Evolutionary conservation across 2,113 vertebrate species (phyloP).

Genomic region (Lipophrys pholis): DNA sequence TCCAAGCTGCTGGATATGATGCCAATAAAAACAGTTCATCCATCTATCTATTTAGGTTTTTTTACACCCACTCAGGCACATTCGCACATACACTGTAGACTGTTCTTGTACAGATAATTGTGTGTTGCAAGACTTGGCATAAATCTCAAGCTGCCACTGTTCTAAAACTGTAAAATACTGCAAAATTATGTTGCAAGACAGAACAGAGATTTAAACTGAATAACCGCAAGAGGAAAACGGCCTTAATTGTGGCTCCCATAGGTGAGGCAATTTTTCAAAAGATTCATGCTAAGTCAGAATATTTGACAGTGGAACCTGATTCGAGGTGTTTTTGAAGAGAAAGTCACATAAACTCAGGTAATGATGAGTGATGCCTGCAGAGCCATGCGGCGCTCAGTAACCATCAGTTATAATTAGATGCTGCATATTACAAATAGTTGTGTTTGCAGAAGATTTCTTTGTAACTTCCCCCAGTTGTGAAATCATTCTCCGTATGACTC

Average conservation of each 20-base stretch:
- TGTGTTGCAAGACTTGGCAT: conserved; percentile 29
- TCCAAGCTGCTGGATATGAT: conserved; percentile 28
- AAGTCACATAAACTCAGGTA: conserved; percentile 1
- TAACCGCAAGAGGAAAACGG: conserved; percentile 5
- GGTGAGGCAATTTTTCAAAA: neutral
- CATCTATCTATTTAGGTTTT: neutral
- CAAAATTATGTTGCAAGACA: neutral
- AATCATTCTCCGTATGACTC: conserved; percentile 34
- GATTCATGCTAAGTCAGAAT: conserved; percentile 9
- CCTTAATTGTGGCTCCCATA: conserved; percentile 16
- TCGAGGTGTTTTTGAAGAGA: neutral
- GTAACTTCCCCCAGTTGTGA: conserved; percentile 16
- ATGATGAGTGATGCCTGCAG: conserved; percentile 20
- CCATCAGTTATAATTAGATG: conserved; percentile 28
- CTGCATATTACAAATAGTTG: conserved; percentile 31
- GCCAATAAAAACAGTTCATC: conserved; percentile 45
- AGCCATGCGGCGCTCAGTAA: neutral
- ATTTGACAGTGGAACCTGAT: conserved; percentile 11
- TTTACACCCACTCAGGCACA: conserved; percentile 49
- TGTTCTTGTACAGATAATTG: conserved; percentile 16
- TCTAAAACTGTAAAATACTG: conserved; percentile 21
- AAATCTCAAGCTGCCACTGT: conserved; percentile 14
- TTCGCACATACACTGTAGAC: conserved; percentile 10
- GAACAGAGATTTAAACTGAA: conserved; percentile 24
- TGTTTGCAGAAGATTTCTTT: conserved; percentile 2